phyloP scores from a whole-genome alignment of 2,113 vertebrate species.

The Nipponia nippon region DNA sequence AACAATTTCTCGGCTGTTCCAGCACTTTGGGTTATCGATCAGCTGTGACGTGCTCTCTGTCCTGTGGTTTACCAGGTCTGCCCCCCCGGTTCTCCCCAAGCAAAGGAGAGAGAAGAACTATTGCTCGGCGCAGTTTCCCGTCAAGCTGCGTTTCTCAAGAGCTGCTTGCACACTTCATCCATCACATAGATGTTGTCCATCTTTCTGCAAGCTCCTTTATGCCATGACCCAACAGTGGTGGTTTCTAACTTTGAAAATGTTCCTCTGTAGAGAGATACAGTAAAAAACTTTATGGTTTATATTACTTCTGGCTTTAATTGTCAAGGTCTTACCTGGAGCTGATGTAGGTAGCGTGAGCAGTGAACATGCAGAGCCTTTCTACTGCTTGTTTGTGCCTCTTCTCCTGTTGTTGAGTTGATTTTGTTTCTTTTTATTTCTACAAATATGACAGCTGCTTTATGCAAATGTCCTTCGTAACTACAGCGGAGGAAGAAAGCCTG shows the following conservation, averaged over 20 bases:
- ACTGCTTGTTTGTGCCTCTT: background rate
- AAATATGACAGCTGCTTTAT: background rate
- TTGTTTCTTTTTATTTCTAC: background rate
- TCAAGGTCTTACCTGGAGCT: background rate
- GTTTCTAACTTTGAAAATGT: background rate
- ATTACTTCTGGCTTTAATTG: background rate
- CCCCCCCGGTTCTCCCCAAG: background rate
- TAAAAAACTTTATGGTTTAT: background rate
- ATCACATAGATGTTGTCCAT: background rate
- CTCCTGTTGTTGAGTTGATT: background rate
- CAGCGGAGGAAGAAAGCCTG: background rate
- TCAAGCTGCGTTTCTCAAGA: background rate
- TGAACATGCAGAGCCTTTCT: background rate
- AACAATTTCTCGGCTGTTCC: conserved; percentile 11
- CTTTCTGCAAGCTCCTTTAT: background rate
- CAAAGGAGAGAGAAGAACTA: background rate
- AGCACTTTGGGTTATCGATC: background rate
- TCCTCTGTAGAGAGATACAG: background rate
- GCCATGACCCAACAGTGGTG: background rate
- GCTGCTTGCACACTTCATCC: background rate
- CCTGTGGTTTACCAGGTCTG: background rate
- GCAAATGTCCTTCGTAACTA: background rate
- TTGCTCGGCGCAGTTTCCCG: background rate
- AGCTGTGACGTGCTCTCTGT: background rate
- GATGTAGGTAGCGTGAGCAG: background rate